A percentile compares a stretch with the other conserved stretches of the same genome.
phyloP scores from a whole-genome alignment of 2,888 invertebrate genomes.

The Drosophila demipolita region DNA sequence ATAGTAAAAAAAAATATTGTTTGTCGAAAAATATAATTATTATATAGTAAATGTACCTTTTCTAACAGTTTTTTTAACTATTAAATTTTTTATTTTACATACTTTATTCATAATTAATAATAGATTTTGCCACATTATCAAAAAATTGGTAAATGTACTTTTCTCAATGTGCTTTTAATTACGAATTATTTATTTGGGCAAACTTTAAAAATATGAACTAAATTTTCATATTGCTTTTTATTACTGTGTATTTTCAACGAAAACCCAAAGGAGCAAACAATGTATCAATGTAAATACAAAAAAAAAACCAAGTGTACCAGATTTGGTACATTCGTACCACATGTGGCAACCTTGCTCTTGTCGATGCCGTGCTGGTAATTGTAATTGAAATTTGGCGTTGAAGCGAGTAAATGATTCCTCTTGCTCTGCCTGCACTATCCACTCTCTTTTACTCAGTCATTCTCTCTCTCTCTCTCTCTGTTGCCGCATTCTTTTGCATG shows the following conservation, averaged over 20 bases:
- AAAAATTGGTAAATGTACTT: background rate
- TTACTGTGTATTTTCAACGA: background rate
- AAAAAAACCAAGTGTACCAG: background rate
- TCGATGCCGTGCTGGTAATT: conserved; percentile 66
- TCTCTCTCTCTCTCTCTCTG: background rate
- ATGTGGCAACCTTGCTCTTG: conserved; percentile 13
- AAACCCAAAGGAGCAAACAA: background rate
- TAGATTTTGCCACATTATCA: too few relatives aligned
- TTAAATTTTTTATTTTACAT: background rate
- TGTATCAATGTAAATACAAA: background rate
- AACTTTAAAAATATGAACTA: background rate
- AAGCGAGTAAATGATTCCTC: conserved; percentile 71
- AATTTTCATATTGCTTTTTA: background rate
- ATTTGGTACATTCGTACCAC: conserved; percentile 14
- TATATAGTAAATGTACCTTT: background rate
- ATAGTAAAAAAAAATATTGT: background rate
- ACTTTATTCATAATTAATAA: background rate
- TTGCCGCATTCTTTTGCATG: conserved; percentile 22
- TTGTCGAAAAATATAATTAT: background rate
- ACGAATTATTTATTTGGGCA: background rate
- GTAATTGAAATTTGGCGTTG: conserved; percentile 83
- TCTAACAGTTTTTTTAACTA: background rate
- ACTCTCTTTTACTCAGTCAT: conserved; percentile 21
- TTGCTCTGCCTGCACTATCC: conserved; percentile 16
- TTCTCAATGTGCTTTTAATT: background rate